Evolutionary conservation across 2,888 invertebrate species (phyloP).

Genomic region (Andricus curvator): DNA sequence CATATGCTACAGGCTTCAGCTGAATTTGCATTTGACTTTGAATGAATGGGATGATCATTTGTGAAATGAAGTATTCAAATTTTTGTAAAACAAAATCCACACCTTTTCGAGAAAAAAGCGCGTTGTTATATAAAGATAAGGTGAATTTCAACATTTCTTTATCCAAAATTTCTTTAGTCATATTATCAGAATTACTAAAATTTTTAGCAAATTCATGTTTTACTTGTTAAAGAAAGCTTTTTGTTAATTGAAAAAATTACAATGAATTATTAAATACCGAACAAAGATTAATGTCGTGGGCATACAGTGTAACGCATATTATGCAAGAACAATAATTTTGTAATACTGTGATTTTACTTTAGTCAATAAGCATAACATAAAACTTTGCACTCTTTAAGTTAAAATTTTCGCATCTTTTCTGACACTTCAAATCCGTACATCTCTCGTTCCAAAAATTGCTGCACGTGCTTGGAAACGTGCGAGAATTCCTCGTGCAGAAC

Average conservation of each 20-base stretch:
- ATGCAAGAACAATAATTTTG: background rate
- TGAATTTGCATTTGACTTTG: too few relatives aligned
- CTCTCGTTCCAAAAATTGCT: constrained; percentile 50
- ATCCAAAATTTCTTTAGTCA: constrained; percentile 44
- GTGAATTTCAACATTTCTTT: constrained; percentile 36
- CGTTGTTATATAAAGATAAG: constrained; percentile 46
- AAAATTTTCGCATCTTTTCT: constrained; percentile 39
- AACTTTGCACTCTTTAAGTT: background rate
- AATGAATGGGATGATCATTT: constrained; percentile 33
- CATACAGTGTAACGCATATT: background rate
- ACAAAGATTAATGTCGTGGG: too few relatives aligned
- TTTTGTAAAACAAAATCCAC: constrained; percentile 42
- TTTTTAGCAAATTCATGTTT: too few relatives aligned
- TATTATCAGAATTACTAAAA: too few relatives aligned
- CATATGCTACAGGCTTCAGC: constrained; percentile 37
- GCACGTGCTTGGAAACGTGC: constrained; percentile 46
- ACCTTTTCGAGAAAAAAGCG: constrained; percentile 46
- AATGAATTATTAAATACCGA: too few relatives aligned
- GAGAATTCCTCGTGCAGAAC: constrained; percentile 44
- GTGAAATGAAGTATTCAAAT: constrained; percentile 46
- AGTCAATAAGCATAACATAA: background rate
- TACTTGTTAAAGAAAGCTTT: too few relatives aligned
- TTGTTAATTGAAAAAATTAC: too few relatives aligned
- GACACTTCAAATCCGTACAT: constrained; percentile 39
- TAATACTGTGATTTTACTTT: background rate